Evolutionary conservation across 2,888 invertebrate genomes (phyloP), one percentile per base, ranked within the genome.

Genomic region (Hirtodrosophila confusa): DNA sequence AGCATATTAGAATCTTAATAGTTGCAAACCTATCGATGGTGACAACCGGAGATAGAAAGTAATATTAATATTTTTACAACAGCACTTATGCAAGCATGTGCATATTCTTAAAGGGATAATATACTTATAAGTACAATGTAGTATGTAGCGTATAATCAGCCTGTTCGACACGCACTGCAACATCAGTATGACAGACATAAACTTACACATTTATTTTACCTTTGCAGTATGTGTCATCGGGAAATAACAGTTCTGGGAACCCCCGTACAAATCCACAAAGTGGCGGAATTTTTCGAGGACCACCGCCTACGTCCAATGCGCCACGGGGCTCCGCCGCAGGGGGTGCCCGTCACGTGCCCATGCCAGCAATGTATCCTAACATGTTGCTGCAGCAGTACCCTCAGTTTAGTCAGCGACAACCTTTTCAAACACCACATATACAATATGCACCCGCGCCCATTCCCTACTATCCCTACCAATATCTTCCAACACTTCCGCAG

Each of bases 281-380:
- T 37, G 78, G 68, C 7, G 80, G 76, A 51, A 78, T 91, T 11
- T 91, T 80, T 74, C 88, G 91, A 45, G 89, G 88, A 39, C 82
- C 90, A 37, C 78, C 90, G 27, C 84, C 87, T 17, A 64, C 89
- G 23, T 76, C 89, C 11, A 82, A 76, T 72, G 63, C 80, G 9
- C 68, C 71, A 1, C 75, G 86, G 27, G 75, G 75, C 4, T 29
- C 64, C 5, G 64, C 60, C 4, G 56, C 53, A 0, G 79, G 62
- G 7, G 66, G 70, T 10, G 47, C 86, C 8, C 88, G 91, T 11
- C 90, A 88, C 61, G 77, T 90, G 17, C 87, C 80, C 36, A 79
- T 90, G 62, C 80, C 76, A 57, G 57, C 86, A 67, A 90, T 88
- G 89, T 91, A 78, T 84, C 88, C 77, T 64, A 89, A 79, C 67